Evolutionary conservation across 2,797 vertebrate species (phyloP), one percentile per base, ranked within the genome.

Genomic region (Lagodon rhomboides): DNA sequence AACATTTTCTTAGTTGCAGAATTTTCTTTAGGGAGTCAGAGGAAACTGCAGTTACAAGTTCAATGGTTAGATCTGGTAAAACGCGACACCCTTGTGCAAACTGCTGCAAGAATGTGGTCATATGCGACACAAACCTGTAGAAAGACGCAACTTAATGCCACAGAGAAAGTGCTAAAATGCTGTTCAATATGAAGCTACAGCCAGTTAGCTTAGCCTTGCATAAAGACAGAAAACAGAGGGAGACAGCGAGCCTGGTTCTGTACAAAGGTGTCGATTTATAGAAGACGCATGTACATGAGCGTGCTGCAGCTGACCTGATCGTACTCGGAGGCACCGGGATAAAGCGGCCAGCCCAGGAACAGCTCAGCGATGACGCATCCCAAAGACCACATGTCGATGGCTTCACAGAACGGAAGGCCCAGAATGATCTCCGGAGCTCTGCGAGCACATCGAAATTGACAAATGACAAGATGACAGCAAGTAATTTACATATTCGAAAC

Each of bases 351-450:
- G 41, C 98, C 98, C 87, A 99, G 92, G 70, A 99, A 99, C 76
- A 99, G 95, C 87, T 99, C 98, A 3, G 98, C 98, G 53, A 99
- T 99, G 85, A 99, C 98, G 80, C 98, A 99, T 74, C 98, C 98
- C 93, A 99, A 75, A 0, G 98, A 99, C 98, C 98, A 99, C 98
- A 99, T 99, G 92, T 99, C 98, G 84, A 99, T 99, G 41, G 98
- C 98, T 93, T 99, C 98, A 73, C 97, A 99, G 95, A 99, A 99
- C 0, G 98, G 98, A 60, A 99, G 95, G 12, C 98, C 98, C 91
- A 99, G 96, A 23, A 99, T 98, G 87, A 99, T 99, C 94, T 99
- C 98, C n/a, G 98, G 98, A 79, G 98, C 98, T 91, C 98, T 99
- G 94, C 16, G 38, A 80, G 75, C 68, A 66, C 73, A 82, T 60